Evolutionary conservation across 2,888 invertebrate species (phyloP).

Genomic region (Plagiodera versicolora): DNA sequence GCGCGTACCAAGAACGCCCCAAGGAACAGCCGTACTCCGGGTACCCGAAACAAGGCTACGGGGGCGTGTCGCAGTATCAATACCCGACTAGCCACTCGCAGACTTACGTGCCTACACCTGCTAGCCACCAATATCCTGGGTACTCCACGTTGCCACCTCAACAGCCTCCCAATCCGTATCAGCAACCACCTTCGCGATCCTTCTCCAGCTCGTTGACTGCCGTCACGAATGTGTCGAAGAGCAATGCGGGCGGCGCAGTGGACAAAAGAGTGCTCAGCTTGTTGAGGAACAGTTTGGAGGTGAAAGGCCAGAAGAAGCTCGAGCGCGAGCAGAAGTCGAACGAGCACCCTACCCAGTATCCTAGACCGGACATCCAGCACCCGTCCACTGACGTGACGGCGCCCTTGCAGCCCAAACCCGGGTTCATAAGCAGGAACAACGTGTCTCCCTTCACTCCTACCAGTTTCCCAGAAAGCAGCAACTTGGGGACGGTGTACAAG

Average conservation of each 20-base stretch:
- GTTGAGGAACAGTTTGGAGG: constrained; percentile 71
- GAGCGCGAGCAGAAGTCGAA: constrained; percentile 50
- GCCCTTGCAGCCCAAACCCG: constrained; percentile 55
- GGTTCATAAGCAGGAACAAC: constrained; percentile 57
- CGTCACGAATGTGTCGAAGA: constrained; percentile 34
- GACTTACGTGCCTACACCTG: constrained; percentile 49
- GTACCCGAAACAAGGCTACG: constrained; percentile 44
- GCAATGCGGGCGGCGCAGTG: constrained; percentile 58
- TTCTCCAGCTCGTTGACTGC: constrained; percentile 41
- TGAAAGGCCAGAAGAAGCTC: constrained; percentile 56
- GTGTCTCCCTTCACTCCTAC: constrained; percentile 62
- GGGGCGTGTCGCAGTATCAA: constrained; percentile 36
- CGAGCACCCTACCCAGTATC: constrained; percentile 38
- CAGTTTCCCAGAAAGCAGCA: constrained; percentile 57
- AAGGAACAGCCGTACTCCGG: constrained; percentile 36
- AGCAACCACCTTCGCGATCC: constrained; percentile 38
- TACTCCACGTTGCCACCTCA: constrained; percentile 40
- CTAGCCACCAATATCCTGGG: constrained; percentile 46
- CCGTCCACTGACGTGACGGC: constrained; percentile 53
- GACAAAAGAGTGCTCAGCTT: constrained; percentile 73
- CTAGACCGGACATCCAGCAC: constrained; percentile 48
- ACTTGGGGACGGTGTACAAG: constrained; percentile 60
- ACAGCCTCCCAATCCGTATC: constrained; percentile 35
- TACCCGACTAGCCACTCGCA: constrained; percentile 44
- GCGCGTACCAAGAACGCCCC: constrained; percentile 35